Evolutionary conservation across 2,113 vertebrate species (phyloP), one percentile per base, ranked within the genome.

Genomic region (Platysternon megacephalum): DNA sequence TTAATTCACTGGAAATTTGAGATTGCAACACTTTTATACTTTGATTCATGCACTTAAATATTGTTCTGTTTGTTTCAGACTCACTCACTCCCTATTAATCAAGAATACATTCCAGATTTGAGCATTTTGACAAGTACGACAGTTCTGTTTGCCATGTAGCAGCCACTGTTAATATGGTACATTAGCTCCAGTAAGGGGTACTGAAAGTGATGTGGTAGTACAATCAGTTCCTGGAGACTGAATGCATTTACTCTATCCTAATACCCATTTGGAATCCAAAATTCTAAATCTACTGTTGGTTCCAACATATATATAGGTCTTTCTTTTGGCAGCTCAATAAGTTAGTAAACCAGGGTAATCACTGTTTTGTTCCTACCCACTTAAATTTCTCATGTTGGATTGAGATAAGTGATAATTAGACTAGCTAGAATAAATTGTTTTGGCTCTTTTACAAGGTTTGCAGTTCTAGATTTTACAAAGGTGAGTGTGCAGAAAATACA

Each of bases 361-460:
- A 28, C 74, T 78, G 42, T 44, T 95, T 46, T 0, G 0, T 92
- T 95, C 85, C 81, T 89, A 82, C 86, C 68, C 91, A 91, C 68
- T 84, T 93, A 94, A 93, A 26, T 94, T 95, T 96, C 94, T 95
- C 82, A 84, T 93, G 79, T 28, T 89, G 85, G 58, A 24, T 32
- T 1, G 26, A 88, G 94, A 95, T 93, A 97, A 95, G 87, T 85
- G 16, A 53, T 90, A 95, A 97, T 95, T 91, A 92, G 85, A 91
- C 95, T 89, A 92, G 56, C 65, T 93, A 56, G 85, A n/a, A 91
- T 58, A 95, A 92, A 96, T 89, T 88, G 85, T 55, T 81, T 92
- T 79, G 24, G 28, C 53, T 96, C 72, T 46, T 92, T 85, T 84
- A 76, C 87, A 82, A 2, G 44, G 21, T 65, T 97, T 94, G 52